Conservation (phyloP, 2,113 vertebrate genomes). For the Oophaga pumilio region DNA sequence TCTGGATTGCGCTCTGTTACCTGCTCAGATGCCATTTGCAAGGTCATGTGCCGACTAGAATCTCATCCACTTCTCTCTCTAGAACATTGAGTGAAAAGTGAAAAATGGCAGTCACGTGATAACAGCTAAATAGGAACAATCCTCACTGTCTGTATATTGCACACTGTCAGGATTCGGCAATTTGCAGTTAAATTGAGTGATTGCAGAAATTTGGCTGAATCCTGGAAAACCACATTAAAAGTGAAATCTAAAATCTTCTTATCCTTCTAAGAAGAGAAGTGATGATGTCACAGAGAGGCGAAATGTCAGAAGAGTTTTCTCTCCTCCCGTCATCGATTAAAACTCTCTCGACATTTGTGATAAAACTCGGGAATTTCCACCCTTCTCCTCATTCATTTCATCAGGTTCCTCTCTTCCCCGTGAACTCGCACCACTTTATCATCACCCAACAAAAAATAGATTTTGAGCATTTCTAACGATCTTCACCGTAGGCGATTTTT, state of each 20-base stretch:
- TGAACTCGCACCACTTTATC: slow-evolving; percentile 24
- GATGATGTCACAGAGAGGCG: neutral
- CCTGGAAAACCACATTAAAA: too few species aligned
- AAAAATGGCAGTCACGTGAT: too few species aligned
- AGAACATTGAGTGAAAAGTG: too few species aligned
- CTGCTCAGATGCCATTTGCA: too few species aligned
- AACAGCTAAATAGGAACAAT: too few species aligned
- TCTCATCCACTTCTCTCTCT: too few species aligned
- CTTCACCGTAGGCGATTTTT: slow-evolving; percentile 12
- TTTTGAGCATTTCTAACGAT: slow-evolving; percentile 16
- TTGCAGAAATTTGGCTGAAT: too few species aligned
- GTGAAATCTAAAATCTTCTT: neutral
- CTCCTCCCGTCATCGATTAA: slow-evolving; percentile 2
- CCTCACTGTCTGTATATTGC: too few species aligned
- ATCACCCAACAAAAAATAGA: neutral
- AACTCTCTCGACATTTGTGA: slow-evolving; percentile 16
- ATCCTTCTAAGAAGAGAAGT: neutral
- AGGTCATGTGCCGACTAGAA: too few species aligned
- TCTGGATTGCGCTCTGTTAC: too few species aligned
- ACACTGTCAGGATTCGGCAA: too few species aligned
- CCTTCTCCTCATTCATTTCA: neutral
- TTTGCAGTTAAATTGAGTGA: too few species aligned
- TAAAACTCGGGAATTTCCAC: slow-evolving; percentile 1
- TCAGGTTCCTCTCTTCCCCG: neutral
- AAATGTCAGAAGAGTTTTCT: neutral